phyloP scores from a whole-genome alignment of 1,140 invertebrate species.

The Pristionchus pacificus region DNA sequence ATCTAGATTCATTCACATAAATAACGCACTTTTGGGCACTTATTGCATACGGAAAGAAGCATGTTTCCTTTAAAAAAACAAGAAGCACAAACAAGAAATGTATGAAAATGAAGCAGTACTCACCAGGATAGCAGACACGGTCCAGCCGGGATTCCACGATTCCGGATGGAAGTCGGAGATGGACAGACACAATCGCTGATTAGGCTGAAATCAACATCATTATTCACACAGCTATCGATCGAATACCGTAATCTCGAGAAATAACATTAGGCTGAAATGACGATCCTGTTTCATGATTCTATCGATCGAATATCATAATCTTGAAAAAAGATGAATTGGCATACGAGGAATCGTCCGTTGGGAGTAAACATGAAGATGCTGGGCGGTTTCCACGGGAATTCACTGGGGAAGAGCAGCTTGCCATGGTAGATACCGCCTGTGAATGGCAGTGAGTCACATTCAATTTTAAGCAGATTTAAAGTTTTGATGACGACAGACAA shows the following conservation, averaged over 20 bases:
- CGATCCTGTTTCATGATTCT: background rate
- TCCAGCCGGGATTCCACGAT: constrained; percentile 97
- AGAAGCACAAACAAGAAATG: no score
- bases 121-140: constrained; percentile 88
- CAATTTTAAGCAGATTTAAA: no score
- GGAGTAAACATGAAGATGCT: constrained; percentile 97
- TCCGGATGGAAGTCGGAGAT: constrained; percentile 96
- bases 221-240: background rate
- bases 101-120: background rate
- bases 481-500: no score
- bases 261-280: background rate
- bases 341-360: constrained; percentile 68
- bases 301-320: no score
- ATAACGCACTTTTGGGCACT: background rate
- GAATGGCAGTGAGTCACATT: no score
- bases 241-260: no score
- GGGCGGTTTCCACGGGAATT: constrained; percentile 97
- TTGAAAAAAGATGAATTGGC: no score
- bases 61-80: no score
- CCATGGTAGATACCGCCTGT: constrained; percentile 88
- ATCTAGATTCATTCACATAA: background rate
- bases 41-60: no score
- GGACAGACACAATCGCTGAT: constrained; percentile 78
- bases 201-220: background rate
- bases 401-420: constrained; percentile 87